Evolutionary conservation across 2,797 vertebrate species (phyloP).

Genomic region (Centropyge bicolor): DNA sequence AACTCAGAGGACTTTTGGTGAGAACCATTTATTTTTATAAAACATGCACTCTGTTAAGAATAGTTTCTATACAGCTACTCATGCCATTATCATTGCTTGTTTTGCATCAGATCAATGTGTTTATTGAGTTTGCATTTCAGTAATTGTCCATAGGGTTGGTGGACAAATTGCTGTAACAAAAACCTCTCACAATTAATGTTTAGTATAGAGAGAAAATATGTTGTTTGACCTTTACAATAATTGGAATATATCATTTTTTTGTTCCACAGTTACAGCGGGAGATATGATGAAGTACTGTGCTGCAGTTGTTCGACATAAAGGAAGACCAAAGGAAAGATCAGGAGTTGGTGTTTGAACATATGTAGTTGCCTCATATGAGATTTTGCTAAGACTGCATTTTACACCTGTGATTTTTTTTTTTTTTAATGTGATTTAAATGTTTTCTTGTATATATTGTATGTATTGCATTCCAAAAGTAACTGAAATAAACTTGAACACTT

Average conservation of each 20-base stretch:
- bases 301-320: slow-evolving; percentile 81
- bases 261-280: slow-evolving; percentile 84
- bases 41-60: neutral
- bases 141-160: neutral
- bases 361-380: slow-evolving; percentile 37
- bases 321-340: neutral
- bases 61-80: neutral
- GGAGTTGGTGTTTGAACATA: slow-evolving; percentile 39
- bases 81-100: neutral
- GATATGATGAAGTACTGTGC: slow-evolving; percentile 85
- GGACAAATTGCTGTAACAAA: neutral
- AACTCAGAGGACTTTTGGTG: neutral
- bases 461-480: slow-evolving; percentile 50
- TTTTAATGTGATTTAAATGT: slow-evolving; percentile 50
- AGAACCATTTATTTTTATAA: too few relatives aligned
- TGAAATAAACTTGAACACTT: slow-evolving; percentile 82
- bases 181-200: too few relatives aligned
- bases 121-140: neutral
- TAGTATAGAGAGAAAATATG: too few relatives aligned
- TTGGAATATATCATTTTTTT: slow-evolving; percentile 7
- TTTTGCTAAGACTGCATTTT: slow-evolving; percentile 70
- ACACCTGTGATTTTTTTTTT: slow-evolving; percentile 50
- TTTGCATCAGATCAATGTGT: neutral
- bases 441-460: slow-evolving; percentile 70
- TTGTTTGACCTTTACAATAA: neutral